These are phyloP conservation scores for Opisthograptis luteolata DNA, from an alignment of 2,888 invertebrate genomes.

Conservation along the genomic window DNA sequence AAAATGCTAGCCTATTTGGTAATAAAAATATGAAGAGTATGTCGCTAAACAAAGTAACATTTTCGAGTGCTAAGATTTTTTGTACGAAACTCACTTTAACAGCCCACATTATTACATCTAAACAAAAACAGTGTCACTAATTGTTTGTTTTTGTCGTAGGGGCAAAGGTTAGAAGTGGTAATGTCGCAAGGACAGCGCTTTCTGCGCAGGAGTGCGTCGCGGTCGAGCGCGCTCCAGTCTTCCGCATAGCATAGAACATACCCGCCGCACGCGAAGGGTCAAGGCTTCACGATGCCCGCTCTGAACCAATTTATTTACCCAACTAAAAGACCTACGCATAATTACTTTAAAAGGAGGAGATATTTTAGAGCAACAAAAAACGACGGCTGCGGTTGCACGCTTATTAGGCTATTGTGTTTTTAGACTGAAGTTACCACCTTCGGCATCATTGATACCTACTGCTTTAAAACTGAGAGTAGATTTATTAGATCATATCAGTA, in stretches of 20 bases:
- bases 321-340: conserved; percentile 40
- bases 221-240: conserved; percentile 69
- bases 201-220: conserved; percentile 77
- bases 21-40: too few species aligned
- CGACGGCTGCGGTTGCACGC: conserved; percentile 15
- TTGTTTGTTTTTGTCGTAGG: conserved; percentile 52
- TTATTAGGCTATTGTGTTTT: conserved; percentile 21
- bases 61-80: too few species aligned
- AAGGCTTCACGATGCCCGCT: conserved; percentile 57
- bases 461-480: too few species aligned
- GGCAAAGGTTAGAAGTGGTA: conserved; percentile 63
- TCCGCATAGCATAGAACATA: conserved; percentile 74
- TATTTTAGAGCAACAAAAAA: conserved; percentile 35
- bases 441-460: too few species aligned
- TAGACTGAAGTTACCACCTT: too few species aligned
- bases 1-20: too few species aligned
- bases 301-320: conserved; percentile 52
- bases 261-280: conserved; percentile 58
- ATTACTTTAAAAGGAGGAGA: conserved; percentile 39
- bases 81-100: too few species aligned
- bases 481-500: too few species aligned
- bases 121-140: conserved; percentile 19
- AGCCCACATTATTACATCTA: background rate
- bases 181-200: conserved; percentile 77
- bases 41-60: too few species aligned